A percentile compares a stretch with the other conserved stretches of the same genome.
phyloP scores from a whole-genome alignment of 2,797 vertebrate species.

The Chelon auratus region DNA sequence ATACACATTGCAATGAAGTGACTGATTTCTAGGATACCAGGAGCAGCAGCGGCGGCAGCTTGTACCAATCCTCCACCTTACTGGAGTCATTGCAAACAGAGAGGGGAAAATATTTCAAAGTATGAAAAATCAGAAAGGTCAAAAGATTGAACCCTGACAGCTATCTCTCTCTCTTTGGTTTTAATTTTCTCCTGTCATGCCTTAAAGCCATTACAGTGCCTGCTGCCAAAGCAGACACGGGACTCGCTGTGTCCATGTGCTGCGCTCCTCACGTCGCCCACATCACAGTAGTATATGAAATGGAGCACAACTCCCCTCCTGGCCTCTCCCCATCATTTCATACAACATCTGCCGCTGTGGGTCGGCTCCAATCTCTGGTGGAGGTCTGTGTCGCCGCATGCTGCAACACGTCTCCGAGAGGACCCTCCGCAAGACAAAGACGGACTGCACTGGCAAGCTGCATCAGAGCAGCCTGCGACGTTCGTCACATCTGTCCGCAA shows the following conservation, averaged over 20 bases:
- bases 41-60: constrained; percentile 44
- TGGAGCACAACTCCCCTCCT: constrained; percentile 53
- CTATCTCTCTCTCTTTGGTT: constrained; percentile 61
- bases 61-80: constrained; percentile 43
- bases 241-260: constrained; percentile 50
- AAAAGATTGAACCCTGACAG: constrained; percentile 52
- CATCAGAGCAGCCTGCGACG: constrained; percentile 13
- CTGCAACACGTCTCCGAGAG: constrained; percentile 60
- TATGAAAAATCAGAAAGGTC: constrained; percentile 56
- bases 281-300: constrained; percentile 75
- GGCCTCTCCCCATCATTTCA: constrained; percentile 51
- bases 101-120: constrained; percentile 58
- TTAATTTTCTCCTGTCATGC: constrained; percentile 67
- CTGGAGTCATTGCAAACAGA: constrained; percentile 48
- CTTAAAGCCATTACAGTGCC: constrained; percentile 54
- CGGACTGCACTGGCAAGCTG: constrained; percentile 46
- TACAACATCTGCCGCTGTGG: constrained; percentile 79
- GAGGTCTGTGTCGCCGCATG: constrained; percentile 66
- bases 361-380: constrained; percentile 66
- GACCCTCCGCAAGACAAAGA: constrained; percentile 55
- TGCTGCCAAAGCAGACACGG: constrained; percentile 64
- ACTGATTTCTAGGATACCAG: constrained; percentile 53
- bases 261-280: constrained; percentile 65
- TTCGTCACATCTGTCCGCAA: constrained; percentile 68
- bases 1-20: constrained; percentile 40